Conservation (phyloP, 2,797 vertebrate species). For the Rhinoraja longicauda region DNA sequence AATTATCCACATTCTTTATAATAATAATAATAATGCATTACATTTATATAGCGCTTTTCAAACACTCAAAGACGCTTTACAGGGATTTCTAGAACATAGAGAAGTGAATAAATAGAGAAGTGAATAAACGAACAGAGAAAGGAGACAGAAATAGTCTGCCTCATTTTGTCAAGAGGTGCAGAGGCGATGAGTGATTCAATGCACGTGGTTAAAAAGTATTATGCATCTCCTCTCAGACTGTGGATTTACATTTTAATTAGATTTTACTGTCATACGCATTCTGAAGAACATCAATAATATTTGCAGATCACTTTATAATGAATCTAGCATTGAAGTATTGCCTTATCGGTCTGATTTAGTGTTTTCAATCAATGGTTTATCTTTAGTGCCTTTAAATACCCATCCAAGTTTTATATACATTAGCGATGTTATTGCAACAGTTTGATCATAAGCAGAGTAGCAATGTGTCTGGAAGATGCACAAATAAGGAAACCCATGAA, state of each 20-base stretch:
- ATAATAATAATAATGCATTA: too few species aligned
- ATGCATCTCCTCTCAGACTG: not conserved
- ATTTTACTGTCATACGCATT: not conserved
- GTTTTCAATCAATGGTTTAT: not conserved
- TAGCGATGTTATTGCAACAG: not conserved
- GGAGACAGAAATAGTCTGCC: too few species aligned
- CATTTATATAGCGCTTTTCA: too few species aligned
- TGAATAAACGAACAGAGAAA: too few species aligned
- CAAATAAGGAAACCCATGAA: slow-evolving; percentile 8
- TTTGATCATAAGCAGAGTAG: not conserved
- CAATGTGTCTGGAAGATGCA: not conserved
- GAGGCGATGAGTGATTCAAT: not conserved
- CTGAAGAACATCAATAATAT: slow-evolving; percentile 5
- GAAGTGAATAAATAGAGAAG: too few species aligned
- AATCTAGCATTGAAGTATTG: slow-evolving; percentile 10
- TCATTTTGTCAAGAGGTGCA: not conserved
- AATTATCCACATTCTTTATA: not conserved
- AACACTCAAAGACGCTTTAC: too few species aligned
- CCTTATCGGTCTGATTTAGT: not conserved
- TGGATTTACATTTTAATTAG: slow-evolving; percentile 18
- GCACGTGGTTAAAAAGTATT: not conserved
- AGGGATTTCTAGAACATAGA: too few species aligned
- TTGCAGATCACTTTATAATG: slow-evolving; percentile 33
- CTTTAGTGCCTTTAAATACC: slow-evolving; percentile 2
- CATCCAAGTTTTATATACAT: slow-evolving; percentile 12